These are phyloP conservation scores for Troides oblongomaculatus DNA, from an alignment of 2,888 invertebrate genomes.

Conservation along the genomic window DNA sequence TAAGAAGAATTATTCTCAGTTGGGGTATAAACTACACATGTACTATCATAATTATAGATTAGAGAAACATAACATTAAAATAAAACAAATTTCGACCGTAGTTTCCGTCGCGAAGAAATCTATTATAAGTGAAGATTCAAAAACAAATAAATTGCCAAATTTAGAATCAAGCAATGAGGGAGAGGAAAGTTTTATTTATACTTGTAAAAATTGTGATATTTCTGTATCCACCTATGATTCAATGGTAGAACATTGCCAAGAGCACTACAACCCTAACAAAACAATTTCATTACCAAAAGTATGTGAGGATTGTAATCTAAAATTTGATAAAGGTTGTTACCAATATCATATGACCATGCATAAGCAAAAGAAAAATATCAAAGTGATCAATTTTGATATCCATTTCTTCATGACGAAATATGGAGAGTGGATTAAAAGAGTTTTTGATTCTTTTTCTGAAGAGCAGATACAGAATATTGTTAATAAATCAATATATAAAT, in stretches of 20 bases:
- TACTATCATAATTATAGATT: slow-evolving; percentile 54
- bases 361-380: slow-evolving; percentile 33
- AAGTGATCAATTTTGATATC: slow-evolving; percentile 50
- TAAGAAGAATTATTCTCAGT: slow-evolving; percentile 48
- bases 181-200: slow-evolving; percentile 38
- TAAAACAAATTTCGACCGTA: not conserved
- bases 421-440: slow-evolving; percentile 52
- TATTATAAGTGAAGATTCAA: not conserved
- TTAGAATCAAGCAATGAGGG: slow-evolving; percentile 3
- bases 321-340: slow-evolving; percentile 41
- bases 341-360: slow-evolving; percentile 44
- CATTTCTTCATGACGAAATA: slow-evolving; percentile 51
- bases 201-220: slow-evolving; percentile 51
- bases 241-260: slow-evolving; percentile 60
- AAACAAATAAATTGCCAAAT: slow-evolving; percentile 20
- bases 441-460: slow-evolving; percentile 47
- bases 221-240: slow-evolving; percentile 54
- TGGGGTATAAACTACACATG: slow-evolving; percentile 55
- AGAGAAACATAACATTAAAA: slow-evolving; percentile 18
- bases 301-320: slow-evolving; percentile 45
- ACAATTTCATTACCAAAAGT: slow-evolving; percentile 32
- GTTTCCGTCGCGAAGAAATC: not conserved
- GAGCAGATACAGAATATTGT: slow-evolving; percentile 42
- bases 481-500: slow-evolving; percentile 52
- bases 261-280: slow-evolving; percentile 44